Conservation (phyloP, 2,797 vertebrate genomes). For the Onychomys torridus region DNA sequence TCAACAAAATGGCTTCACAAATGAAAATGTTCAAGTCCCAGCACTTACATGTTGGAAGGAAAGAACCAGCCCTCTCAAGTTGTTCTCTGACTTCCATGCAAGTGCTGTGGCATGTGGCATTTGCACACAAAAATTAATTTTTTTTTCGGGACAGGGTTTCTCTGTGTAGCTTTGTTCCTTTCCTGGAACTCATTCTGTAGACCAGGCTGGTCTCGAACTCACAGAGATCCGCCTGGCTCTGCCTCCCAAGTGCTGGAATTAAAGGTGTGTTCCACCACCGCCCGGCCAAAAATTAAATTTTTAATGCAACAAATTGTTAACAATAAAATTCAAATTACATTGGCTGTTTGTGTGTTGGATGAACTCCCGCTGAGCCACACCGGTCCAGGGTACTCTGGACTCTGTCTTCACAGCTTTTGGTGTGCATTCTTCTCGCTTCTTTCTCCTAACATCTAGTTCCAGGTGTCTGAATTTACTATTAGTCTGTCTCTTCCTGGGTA, state of each 20-base stretch:
- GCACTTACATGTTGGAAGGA: not conserved
- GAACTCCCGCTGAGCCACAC: not conserved
- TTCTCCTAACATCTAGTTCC: not conserved
- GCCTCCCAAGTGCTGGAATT: too few species aligned
- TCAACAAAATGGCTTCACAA: not conserved
- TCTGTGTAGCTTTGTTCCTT: too few species aligned
- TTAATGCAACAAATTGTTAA: not conserved
- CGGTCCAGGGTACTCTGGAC: not conserved
- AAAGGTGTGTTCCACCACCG: too few species aligned
- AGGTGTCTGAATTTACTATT: not conserved
- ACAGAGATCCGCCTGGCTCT: too few species aligned
- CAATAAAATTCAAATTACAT: not conserved
- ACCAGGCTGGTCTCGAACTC: too few species aligned
- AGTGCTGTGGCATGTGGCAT: not conserved
- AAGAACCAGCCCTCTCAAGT: not conserved
- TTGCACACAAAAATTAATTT: not conserved
- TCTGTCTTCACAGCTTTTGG: not conserved
- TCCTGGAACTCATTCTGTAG: too few species aligned
- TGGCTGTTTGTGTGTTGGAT: not conserved
- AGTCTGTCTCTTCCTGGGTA: not conserved
- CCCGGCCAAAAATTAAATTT: not conserved
- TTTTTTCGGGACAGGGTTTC: too few species aligned
- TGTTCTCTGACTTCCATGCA: not conserved
- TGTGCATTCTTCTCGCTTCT: not conserved
- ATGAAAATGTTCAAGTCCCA: not conserved